A percentile compares a stretch with the other conserved stretches of the same genome.
These are phyloP conservation scores for Grantiella picta DNA, from an alignment of 2,113 vertebrate genomes.

Conservation along the genomic window DNA sequence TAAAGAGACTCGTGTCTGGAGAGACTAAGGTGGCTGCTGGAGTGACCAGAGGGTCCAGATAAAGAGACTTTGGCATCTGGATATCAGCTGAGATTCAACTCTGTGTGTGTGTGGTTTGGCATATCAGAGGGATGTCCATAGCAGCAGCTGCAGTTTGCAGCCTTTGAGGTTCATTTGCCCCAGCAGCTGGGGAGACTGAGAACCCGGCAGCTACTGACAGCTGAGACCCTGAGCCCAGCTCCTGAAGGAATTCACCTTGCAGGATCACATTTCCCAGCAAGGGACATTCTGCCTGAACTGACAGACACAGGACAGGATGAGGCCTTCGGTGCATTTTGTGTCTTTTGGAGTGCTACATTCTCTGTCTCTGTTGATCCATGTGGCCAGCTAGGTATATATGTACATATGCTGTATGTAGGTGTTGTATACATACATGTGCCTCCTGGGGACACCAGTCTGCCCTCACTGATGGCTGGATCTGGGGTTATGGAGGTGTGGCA, in stretches of 20 bases:
- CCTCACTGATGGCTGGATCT: background rate
- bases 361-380: background rate
- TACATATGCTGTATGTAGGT: background rate
- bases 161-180: fast-evolving
- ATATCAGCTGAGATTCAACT: background rate
- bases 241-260: background rate
- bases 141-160: background rate
- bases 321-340: fast-evolving
- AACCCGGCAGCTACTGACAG: background rate
- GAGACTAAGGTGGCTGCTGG: background rate
- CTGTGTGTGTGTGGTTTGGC: too few relatives aligned
- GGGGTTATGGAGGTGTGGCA: background rate
- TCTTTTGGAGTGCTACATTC: background rate
- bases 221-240: background rate
- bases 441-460: background rate
- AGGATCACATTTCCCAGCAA: background rate
- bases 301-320: too few relatives aligned
- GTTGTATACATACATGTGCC: background rate
- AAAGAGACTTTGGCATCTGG: background rate
- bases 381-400: background rate
- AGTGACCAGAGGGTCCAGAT: background rate
- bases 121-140: fast-evolving
- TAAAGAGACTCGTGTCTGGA: background rate
- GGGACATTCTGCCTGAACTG: background rate
- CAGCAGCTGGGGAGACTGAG: background rate